Evolutionary conservation across 2,797 vertebrate species (phyloP).

Genomic region (Sebastes itinus): DNA sequence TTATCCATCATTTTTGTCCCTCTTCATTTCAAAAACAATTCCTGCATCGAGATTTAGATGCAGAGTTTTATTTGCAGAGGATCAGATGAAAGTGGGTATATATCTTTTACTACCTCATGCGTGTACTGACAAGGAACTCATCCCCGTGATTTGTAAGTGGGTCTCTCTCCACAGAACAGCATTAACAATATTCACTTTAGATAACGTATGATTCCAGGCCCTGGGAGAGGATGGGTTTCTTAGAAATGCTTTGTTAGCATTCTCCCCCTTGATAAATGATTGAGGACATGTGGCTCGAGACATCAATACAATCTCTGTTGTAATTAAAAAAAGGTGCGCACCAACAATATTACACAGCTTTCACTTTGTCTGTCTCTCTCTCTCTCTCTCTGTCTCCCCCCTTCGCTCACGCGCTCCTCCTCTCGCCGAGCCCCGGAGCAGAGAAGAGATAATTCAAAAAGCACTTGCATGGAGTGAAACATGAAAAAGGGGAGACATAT

Average conservation of each 20-base stretch:
- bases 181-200: slow-evolving; percentile 81
- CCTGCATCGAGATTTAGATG: slow-evolving; percentile 31
- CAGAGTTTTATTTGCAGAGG: slow-evolving; percentile 49
- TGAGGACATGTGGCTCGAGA: slow-evolving; percentile 79
- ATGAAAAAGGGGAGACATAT: slow-evolving; percentile 71
- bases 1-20: neutral
- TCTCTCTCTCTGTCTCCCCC: slow-evolving; percentile 15
- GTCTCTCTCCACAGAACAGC: slow-evolving; percentile 68
- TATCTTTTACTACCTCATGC: slow-evolving; percentile 57
- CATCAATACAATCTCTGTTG: slow-evolving; percentile 84
- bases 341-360: slow-evolving; percentile 79
- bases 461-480: slow-evolving; percentile 74
- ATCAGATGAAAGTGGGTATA: slow-evolving; percentile 56
- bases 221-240: slow-evolving; percentile 67
- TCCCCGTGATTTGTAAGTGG: slow-evolving; percentile 77
- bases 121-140: slow-evolving; percentile 64
- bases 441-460: slow-evolving; percentile 80
- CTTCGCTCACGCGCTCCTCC: slow-evolving; percentile 54
- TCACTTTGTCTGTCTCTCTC: slow-evolving; percentile 53
- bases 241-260: slow-evolving; percentile 83
- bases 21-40: slow-evolving; percentile 37
- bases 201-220: slow-evolving; percentile 75
- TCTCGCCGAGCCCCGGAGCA: slow-evolving; percentile 71
- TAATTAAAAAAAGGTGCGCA: slow-evolving; percentile 83
- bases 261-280: slow-evolving; percentile 83